These are phyloP conservation scores for Heteromormyrus szaboi DNA, from an alignment of 2,797 vertebrate species.

Conservation along the genomic window DNA sequence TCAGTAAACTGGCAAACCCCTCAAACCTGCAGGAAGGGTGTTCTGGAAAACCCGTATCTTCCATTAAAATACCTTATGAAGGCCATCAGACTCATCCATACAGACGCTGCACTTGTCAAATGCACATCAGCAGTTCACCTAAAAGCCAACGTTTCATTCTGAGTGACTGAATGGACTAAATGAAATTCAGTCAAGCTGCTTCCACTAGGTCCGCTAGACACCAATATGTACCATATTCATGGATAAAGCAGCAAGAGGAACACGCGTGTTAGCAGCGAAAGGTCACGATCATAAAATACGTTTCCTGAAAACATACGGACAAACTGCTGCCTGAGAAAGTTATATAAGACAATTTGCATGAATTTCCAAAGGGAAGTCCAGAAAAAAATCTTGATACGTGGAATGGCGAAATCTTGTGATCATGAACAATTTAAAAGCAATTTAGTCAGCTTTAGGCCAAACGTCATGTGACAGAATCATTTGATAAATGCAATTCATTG, in stretches of 20 bases:
- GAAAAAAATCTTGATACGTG: not conserved
- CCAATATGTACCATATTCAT: not conserved
- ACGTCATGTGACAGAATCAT: not conserved
- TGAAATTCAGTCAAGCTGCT: not conserved
- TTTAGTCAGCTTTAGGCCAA: not conserved
- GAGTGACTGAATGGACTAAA: not conserved
- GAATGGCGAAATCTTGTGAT: not conserved
- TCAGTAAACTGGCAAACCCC: not conserved
- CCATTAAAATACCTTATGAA: not conserved
- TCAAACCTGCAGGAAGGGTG: slow-evolving; percentile 23
- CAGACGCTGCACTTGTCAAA: not conserved
- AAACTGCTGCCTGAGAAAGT: not conserved
- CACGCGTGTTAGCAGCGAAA: not conserved
- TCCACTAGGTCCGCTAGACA: not conserved
- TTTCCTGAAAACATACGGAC: not conserved
- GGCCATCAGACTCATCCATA: not conserved
- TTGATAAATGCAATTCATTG: not conserved
- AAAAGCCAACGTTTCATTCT: not conserved
- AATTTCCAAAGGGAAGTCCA: not conserved
- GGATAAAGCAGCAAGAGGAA: not conserved
- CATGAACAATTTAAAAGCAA: not conserved
- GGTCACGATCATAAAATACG: not conserved
- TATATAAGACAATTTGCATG: not conserved
- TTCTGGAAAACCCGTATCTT: not conserved
- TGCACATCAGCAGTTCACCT: not conserved